Evolutionary conservation across 2,113 vertebrate species (phyloP), one percentile per base, ranked within the genome.

Genomic region (Gracilinanus agilis): DNA sequence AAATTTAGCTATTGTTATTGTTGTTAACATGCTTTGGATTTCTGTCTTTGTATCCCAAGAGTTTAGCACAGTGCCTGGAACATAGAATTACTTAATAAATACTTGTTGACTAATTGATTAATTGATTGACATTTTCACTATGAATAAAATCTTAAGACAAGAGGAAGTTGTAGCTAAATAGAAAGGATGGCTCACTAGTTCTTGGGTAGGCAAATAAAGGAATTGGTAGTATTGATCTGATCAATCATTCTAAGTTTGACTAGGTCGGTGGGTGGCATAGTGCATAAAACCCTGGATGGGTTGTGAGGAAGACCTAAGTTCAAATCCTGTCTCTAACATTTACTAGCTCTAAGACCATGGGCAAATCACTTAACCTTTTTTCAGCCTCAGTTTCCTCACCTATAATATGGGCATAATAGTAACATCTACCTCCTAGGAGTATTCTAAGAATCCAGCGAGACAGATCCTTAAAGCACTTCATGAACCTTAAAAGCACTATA

Each of bases 1-100:
- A 91, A 94, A 93, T 55, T 56, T 92, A 61, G n/a, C 6, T 54
- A 54, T 56, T 89, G 4, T 88, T 95, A 49, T 3, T 49, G 44
- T 90, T 90, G 88, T 54, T 95, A 54, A 92, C 55, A 6, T 67
- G 13, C 3, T 34, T 67, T n/a, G 11, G 16, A 55, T 55, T 49
- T 49, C 49, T 49, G 49, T 49, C 49, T 49, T 49, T 49, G 49
- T 3, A 67, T 40, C 19, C 34, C 19, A 5, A 40, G 61, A 7
- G 67, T 83, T 83, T 83, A 40, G 34, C 34, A 83, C 19, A 83
- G 19, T 83, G 67, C 67, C n/a, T 83, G 67, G n/a, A 40, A 40
- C n/a, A 21, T 83, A 83, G 16, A 40, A 83, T 16, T 5, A 23
- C 34, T 40, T 83, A 40, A 83, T 34, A 83, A 40, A 40, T 40